Conservation (phyloP, 1,140 invertebrate species). For the Ylistrum balloti region DNA sequence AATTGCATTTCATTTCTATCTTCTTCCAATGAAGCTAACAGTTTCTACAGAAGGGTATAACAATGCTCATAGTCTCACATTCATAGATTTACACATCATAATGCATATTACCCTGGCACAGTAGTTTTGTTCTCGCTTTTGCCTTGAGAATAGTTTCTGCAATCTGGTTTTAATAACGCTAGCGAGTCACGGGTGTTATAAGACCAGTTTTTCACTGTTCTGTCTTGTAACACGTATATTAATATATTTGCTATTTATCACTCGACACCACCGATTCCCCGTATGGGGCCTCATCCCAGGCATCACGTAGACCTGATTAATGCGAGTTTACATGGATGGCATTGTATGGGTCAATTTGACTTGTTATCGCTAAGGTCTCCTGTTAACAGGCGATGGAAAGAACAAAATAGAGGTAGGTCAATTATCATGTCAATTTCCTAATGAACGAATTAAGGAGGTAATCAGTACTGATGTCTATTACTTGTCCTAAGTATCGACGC, state of each 20-base stretch:
- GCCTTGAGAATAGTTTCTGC: not conserved
- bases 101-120: not conserved
- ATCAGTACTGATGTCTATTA: not conserved
- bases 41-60: not conserved
- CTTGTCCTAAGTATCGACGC: not conserved
- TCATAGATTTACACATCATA: not conserved
- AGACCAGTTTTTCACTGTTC: not conserved
- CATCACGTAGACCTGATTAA: not conserved
- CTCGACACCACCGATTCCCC: not conserved
- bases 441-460: not conserved
- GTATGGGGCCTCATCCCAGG: not conserved
- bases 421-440: not conserved
- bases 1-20: too few relatives aligned
- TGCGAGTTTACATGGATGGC: not conserved
- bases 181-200: not conserved
- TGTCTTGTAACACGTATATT: not conserved
- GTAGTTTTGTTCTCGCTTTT: not conserved
- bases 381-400: not conserved
- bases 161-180: slow-evolving; percentile 21
- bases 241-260: not conserved
- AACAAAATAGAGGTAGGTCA: not conserved
- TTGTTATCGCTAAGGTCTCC: not conserved
- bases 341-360: not conserved
- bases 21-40: too few relatives aligned
- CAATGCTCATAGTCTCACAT: not conserved